A percentile compares a stretch with the other conserved stretches of the same genome.
These are phyloP conservation scores for Gobio occitaniae DNA, from an alignment of 2,797 vertebrate species.

Conservation along the genomic window DNA sequence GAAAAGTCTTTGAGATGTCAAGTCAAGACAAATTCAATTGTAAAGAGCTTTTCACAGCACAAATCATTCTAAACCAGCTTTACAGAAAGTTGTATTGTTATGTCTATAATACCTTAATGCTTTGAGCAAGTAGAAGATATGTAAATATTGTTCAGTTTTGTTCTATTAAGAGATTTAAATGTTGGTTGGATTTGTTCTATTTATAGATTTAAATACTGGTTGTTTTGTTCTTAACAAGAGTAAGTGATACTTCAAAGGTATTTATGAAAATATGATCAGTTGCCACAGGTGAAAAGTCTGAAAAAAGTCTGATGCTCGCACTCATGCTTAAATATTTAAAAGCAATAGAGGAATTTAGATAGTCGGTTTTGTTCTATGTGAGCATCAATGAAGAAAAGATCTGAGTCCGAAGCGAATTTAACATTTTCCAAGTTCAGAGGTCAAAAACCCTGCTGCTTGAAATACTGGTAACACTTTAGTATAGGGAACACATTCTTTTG, in stretches of 20 bases:
- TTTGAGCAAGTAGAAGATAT: not conserved
- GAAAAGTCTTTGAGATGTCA: not conserved
- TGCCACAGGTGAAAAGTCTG: not conserved
- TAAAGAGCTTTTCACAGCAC: not conserved
- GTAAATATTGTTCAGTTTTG: not conserved
- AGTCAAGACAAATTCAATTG: not conserved
- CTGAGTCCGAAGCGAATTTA: not conserved
- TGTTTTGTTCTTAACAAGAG: not conserved
- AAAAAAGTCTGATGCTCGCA: not conserved
- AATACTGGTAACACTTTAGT: not conserved
- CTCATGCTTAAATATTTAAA: no score
- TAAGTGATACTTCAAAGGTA: not conserved
- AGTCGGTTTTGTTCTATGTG: no score
- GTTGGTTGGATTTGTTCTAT: not conserved
- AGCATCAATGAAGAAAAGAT: no score
- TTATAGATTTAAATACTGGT: not conserved
- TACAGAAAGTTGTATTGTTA: no score
- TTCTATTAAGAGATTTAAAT: not conserved
- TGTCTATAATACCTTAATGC: not conserved
- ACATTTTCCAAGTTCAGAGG: not conserved
- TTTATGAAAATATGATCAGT: no score
- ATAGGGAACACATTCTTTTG: no score
- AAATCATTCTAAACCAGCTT: not conserved
- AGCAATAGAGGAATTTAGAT: not conserved
- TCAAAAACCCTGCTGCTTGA: not conserved